Evolutionary conservation across 2,888 invertebrate genomes (phyloP).

Genomic region (Drosophila lutescens): DNA sequence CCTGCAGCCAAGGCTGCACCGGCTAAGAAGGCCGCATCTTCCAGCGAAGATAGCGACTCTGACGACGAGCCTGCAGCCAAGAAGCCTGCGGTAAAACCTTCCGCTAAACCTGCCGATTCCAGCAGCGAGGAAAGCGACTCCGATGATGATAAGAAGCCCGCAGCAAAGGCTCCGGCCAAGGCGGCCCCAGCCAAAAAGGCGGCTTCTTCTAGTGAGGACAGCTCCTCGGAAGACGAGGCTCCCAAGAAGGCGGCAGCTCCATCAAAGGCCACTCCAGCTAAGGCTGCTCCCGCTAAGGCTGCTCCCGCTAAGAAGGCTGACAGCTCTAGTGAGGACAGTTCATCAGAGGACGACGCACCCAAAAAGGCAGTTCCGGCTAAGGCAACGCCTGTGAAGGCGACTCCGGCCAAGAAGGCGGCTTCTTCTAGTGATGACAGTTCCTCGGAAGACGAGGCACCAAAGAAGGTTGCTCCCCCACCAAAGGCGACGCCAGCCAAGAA

Average conservation of each 20-base stretch:
- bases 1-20: slow-evolving; percentile 26
- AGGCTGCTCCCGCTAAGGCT: slow-evolving; percentile 54
- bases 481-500: slow-evolving; percentile 20
- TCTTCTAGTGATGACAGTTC: slow-evolving; percentile 73
- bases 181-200: slow-evolving; percentile 34
- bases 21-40: slow-evolving; percentile 65
- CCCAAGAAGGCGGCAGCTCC: slow-evolving; percentile 60
- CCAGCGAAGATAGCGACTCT: slow-evolving; percentile 83
- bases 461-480: slow-evolving; percentile 46
- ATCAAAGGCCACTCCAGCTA: slow-evolving; percentile 27
- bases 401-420: slow-evolving; percentile 34
- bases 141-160: slow-evolving; percentile 43
- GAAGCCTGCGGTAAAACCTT: slow-evolving; percentile 13
- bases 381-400: neutral
- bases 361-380: slow-evolving; percentile 21
- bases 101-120: slow-evolving; percentile 38
- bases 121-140: slow-evolving; percentile 52
- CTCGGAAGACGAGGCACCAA: slow-evolving; percentile 80
- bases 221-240: slow-evolving; percentile 79
- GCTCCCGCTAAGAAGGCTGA: slow-evolving; percentile 48
- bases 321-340: slow-evolving; percentile 80
- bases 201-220: slow-evolving; percentile 65
- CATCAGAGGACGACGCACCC: slow-evolving; percentile 81
- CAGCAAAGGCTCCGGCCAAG: slow-evolving; percentile 41
- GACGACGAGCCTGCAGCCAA: slow-evolving; percentile 77